A percentile compares a stretch with the other conserved stretches of the same genome.
Evolutionary conservation across 2,797 vertebrate genomes (phyloP).

Genomic region (Tiaroga cobitis): DNA sequence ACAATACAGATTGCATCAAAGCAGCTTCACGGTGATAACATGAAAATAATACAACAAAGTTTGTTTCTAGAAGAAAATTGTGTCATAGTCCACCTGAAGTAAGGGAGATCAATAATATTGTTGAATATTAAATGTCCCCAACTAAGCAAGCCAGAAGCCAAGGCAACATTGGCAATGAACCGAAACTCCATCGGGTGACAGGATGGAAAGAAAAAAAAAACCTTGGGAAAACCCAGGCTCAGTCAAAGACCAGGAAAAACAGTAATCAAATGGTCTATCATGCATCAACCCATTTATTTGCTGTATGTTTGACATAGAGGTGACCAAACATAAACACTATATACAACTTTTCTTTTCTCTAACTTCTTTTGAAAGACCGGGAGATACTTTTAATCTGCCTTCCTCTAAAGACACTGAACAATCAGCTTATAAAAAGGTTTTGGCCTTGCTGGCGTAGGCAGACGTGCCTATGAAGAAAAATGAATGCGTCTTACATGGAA

Average conservation of each 20-base stretch:
- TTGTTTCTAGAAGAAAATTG: too few species aligned
- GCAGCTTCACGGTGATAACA: too few species aligned
- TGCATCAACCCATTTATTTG: not conserved
- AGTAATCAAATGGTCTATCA: not conserved
- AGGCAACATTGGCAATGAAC: too few species aligned
- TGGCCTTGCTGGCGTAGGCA: not conserved
- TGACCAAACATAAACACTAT: not conserved
- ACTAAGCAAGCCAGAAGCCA: too few species aligned
- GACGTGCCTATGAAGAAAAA: conserved; percentile 10
- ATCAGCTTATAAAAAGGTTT: not conserved
- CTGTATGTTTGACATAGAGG: not conserved
- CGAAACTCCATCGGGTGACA: too few species aligned
- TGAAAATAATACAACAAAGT: too few species aligned
- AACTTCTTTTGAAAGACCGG: not conserved
- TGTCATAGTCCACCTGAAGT: too few species aligned
- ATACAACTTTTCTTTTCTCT: not conserved
- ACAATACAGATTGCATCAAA: too few species aligned
- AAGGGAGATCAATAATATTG: too few species aligned
- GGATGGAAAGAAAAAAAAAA: too few species aligned
- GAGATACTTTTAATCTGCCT: not conserved
- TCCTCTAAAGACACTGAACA: not conserved
- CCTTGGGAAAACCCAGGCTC: too few species aligned
- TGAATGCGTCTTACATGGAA: not conserved
- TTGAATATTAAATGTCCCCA: too few species aligned
- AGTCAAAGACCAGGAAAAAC: not conserved